Evolutionary conservation across 2,888 invertebrate species (phyloP), one percentile per base, ranked within the genome.

Genomic region (Parthenolecanium corni): DNA sequence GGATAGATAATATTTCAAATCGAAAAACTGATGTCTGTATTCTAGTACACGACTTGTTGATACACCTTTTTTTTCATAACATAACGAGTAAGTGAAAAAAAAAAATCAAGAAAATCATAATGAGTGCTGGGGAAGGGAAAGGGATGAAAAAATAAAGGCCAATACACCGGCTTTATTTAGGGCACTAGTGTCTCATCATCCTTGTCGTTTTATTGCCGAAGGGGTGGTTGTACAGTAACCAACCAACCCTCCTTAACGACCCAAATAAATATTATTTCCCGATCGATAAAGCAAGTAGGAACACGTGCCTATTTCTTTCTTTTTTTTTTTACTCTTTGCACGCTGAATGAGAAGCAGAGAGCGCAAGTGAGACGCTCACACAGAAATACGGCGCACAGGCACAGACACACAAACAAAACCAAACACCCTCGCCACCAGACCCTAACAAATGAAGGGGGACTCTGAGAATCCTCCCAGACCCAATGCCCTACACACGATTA

Each of bases 201-300:
- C 31, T 31, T 31, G n/a, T 61, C 61, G 47, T 46, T n/a, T n/a
- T 61, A 42, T 40, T 56, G 20, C 54, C 4, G 9, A 31, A 31
- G 31, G 31, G 31, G 31, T 31, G 36, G 51, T 61, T 38, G 61
- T 61, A 61, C 49, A 61, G 61, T 51, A 61, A 61, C 61, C 57
- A 57, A 57, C 61, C 49, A 61, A 49, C 61, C 61, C 51, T 51
- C 61, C 49, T 49, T 61, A 47, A 61, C 61, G 61, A 61, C 61
- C 61, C 61, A 61, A 61, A 61, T 61, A 61, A 61, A 61, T 61
- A 61, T 61, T 61, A 61, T 49, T 61, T 51, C 40, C 61, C 61
- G 61, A 61, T 61, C 61, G 61, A 61, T 61, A 61, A 61, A 61
- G 61, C 61, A 46, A 61, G 61, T 49, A 49, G 61, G 61, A 61